Percentiles rank a stretch among this genome's conserved stretches.
Conservation (phyloP, 1,140 invertebrate genomes). For the Oedothorax gibbosus region DNA sequence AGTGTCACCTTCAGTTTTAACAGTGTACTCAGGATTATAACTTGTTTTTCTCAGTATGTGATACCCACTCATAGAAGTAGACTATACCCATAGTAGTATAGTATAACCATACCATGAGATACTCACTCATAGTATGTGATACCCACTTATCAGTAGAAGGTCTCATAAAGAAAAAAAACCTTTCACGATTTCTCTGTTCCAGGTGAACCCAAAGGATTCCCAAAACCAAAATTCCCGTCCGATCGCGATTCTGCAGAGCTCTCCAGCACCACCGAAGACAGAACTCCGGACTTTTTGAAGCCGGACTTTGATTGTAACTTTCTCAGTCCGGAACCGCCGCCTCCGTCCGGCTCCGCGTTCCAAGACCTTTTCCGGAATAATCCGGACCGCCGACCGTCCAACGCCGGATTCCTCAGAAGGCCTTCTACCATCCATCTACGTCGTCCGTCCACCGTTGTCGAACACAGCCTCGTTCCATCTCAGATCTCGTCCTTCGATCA, state of each 20-base stretch:
- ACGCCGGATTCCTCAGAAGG: conserved; percentile 41
- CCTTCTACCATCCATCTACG: conserved; percentile 23
- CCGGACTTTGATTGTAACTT: conserved; percentile 48
- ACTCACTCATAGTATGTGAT: no score
- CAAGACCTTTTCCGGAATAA: conserved; percentile 54
- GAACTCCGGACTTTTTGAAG: conserved; percentile 32
- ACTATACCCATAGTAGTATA: no score
- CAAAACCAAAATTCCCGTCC: conserved; percentile 32
- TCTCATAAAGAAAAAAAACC: no score
- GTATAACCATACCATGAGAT: no score
- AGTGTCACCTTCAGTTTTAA: no score
- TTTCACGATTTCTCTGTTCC: not conserved
- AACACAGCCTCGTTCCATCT: conserved; percentile 34
- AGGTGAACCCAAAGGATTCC: conserved; percentile 20
- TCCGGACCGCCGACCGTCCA: conserved; percentile 46
- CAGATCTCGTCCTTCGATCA: conserved; percentile 38
- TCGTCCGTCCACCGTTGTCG: conserved; percentile 28
- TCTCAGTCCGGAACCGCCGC: conserved; percentile 25
- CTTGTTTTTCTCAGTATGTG: no score
- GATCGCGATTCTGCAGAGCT: conserved; percentile 30
- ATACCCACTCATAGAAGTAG: no score
- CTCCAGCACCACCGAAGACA: not conserved
- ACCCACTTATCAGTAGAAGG: no score
- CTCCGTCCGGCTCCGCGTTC: conserved; percentile 34
- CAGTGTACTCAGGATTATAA: no score